Percentiles rank a stretch among this genome's conserved stretches.
These are phyloP conservation scores for Protomyctophum bolini DNA, from an alignment of 2,113 vertebrate species.

Conservation along the genomic window DNA sequence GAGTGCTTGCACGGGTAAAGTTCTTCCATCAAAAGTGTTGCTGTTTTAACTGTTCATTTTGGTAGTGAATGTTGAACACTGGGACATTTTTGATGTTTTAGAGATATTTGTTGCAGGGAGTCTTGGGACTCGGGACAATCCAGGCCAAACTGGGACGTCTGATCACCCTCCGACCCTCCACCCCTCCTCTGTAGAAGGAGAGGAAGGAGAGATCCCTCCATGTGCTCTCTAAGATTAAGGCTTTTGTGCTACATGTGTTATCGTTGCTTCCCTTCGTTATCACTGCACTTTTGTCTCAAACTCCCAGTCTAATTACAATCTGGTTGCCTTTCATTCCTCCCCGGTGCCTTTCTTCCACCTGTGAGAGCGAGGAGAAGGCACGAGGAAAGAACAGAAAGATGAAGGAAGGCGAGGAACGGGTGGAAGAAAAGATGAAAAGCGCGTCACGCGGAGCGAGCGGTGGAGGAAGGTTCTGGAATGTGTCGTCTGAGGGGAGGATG, in stretches of 20 bases:
- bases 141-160: no score
- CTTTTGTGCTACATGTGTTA: slow-evolving; percentile 78
- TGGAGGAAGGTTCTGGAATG: slow-evolving; percentile 69
- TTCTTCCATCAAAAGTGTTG: no score
- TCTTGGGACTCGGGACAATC: no score
- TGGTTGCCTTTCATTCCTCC: slow-evolving; percentile 71
- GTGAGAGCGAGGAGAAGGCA: slow-evolving; percentile 63
- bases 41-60: no score
- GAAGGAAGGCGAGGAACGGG: slow-evolving; percentile 40
- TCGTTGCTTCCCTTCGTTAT: slow-evolving; percentile 75
- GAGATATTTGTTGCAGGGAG: no score
- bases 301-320: slow-evolving; percentile 77
- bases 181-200: slow-evolving; percentile 45
- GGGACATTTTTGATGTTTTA: no score
- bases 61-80: no score
- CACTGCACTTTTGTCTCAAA: slow-evolving; percentile 72
- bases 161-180: slow-evolving; percentile 34
- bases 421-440: slow-evolving; percentile 73
- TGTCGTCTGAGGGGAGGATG: slow-evolving; percentile 75
- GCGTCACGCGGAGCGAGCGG: slow-evolving; percentile 65
- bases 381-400: not conserved
- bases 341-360: slow-evolving; percentile 68
- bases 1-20: no score
- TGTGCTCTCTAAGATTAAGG: slow-evolving; percentile 75
- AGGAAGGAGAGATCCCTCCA: slow-evolving; percentile 65